Evolutionary conservation across 2,797 vertebrate species (phyloP).

Genomic region (Amblyraja radiata): DNA sequence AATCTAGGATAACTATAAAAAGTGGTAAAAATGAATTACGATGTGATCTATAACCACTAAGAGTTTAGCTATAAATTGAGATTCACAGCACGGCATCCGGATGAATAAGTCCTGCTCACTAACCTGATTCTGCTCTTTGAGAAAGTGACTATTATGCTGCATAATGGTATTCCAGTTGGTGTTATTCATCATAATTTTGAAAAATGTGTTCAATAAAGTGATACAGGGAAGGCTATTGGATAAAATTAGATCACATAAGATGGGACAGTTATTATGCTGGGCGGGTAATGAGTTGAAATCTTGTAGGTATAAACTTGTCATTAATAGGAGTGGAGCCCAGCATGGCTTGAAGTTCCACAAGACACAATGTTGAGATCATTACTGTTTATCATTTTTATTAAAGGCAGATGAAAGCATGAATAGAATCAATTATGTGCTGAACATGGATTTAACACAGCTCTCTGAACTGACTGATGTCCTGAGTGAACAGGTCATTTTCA

Average conservation of each 20-base stretch:
- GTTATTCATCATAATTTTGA: not conserved
- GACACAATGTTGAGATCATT: not conserved
- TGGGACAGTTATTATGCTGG: not conserved
- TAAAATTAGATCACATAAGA: not conserved
- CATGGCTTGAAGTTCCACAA: not conserved
- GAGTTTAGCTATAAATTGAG: not conserved
- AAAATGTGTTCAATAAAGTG: conserved; percentile 8
- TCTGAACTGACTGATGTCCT: not conserved
- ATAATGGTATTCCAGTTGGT: not conserved
- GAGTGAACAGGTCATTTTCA: not conserved
- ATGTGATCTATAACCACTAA: not conserved
- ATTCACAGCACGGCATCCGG: not conserved
- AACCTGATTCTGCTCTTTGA: not conserved
- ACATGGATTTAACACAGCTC: not conserved
- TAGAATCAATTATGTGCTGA: not conserved
- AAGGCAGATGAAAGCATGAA: not conserved
- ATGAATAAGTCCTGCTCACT: not conserved
- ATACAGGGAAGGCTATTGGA: not conserved
- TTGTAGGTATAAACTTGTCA: not conserved
- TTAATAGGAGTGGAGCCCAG: not conserved
- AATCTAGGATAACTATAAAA: too few species aligned
- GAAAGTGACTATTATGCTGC: not conserved
- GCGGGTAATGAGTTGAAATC: not conserved
- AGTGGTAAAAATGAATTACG: too few species aligned
- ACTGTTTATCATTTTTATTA: not conserved